These are phyloP conservation scores for Potamarius usumacintae DNA, from an alignment of 2,113 vertebrate genomes.

Conservation along the genomic window DNA sequence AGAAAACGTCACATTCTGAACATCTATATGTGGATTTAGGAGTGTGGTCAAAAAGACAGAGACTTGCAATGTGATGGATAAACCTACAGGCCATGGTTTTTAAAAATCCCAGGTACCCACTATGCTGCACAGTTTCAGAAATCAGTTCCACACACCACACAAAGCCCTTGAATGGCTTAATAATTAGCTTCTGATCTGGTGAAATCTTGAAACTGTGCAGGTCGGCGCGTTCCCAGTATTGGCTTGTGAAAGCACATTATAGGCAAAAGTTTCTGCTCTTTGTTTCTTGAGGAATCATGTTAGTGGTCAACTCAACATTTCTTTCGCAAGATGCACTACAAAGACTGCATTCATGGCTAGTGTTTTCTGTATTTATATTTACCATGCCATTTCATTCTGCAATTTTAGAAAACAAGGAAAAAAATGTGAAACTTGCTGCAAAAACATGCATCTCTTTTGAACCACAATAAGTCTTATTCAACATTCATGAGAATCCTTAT, in stretches of 20 bases:
- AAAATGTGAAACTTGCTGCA: background rate
- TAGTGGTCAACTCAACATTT: background rate
- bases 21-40: background rate
- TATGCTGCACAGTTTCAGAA: background rate
- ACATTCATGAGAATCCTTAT: background rate
- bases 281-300: background rate
- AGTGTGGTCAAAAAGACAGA: background rate
- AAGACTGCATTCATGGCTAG: background rate
- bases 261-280: constrained; percentile 1
- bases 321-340: background rate
- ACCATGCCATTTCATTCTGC: background rate
- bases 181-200: constrained; percentile 4
- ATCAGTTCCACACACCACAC: background rate
- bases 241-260: background rate
- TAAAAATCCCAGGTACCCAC: background rate
- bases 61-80: background rate
- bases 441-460: background rate
- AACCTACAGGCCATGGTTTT: background rate
- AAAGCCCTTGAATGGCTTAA: background rate
- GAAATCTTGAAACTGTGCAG: background rate
- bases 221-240: background rate
- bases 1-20: background rate
- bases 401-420: constrained; percentile 1
- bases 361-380: background rate
- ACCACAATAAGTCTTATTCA: background rate